Evolutionary conservation across 2,888 invertebrate species (phyloP).

Genomic region (Pollenia angustigena): DNA sequence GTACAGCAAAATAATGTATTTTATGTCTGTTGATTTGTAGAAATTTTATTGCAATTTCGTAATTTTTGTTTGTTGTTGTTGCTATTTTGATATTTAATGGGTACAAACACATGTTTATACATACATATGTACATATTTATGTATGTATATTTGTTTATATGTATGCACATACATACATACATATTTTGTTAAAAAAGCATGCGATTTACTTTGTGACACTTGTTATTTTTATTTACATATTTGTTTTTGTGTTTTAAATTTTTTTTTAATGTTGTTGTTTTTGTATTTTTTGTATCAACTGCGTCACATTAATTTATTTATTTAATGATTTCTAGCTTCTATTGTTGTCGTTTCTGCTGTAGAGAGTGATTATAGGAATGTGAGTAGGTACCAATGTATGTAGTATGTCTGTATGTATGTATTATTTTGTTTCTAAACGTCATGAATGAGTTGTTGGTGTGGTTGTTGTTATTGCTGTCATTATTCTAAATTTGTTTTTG

Average conservation of each 20-base stretch:
- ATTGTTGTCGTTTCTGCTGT: constrained; percentile 21
- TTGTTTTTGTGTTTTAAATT: neutral
- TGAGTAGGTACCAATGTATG: neutral
- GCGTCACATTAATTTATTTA: constrained; percentile 55
- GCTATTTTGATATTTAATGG: constrained; percentile 49
- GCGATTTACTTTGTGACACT: constrained; percentile 50
- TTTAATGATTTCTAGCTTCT: neutral
- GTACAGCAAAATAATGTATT: neutral
- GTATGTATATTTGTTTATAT: too few species aligned
- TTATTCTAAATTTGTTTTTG: constrained; percentile 39
- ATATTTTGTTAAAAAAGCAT: neutral
- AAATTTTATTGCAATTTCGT: constrained; percentile 55
- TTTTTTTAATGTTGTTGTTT: constrained; percentile 16
- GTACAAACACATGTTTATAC: constrained; percentile 45
- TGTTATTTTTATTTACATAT: constrained; percentile 30
- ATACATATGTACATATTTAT: neutral
- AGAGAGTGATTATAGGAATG: constrained; percentile 11
- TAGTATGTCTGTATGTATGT: neutral
- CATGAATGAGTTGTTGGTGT: constrained; percentile 9
- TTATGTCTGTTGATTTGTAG: constrained; percentile 54
- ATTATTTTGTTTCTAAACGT: constrained; percentile 44
- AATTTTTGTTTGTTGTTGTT: constrained; percentile 26
- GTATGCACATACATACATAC: too few species aligned
- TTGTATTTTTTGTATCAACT: constrained; percentile 34
- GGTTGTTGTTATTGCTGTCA: constrained; percentile 3